phyloP scores from a whole-genome alignment of 2,113 vertebrate genomes.

The Lophotis ruficrista region DNA sequence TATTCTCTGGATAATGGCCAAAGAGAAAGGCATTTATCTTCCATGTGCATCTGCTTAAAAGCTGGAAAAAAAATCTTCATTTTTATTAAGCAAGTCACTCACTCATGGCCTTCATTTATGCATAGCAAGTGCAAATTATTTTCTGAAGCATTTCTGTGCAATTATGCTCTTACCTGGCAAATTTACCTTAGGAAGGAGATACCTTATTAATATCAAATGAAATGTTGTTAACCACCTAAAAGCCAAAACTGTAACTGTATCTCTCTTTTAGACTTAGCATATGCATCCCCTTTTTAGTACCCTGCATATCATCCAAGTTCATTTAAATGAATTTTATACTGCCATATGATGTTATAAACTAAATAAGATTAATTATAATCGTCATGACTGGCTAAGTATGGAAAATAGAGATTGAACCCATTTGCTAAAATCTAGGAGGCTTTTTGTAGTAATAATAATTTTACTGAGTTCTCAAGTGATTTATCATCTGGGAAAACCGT shows the following conservation, averaged over 20 bases:
- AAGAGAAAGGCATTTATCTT: conserved; percentile 42
- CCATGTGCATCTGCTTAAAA: conserved; percentile 61
- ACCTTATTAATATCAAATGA: not conserved
- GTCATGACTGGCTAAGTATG: not conserved
- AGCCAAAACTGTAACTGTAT: not conserved
- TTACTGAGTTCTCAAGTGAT: not conserved
- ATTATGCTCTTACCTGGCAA: conserved; percentile 11
- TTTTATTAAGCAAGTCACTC: conserved; percentile 53
- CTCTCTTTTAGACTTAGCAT: not conserved
- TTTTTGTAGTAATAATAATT: not conserved
- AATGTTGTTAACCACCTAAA: not conserved
- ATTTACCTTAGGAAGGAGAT: not conserved
- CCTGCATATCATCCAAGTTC: not conserved
- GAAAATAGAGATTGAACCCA: not conserved
- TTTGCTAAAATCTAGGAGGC: not conserved
- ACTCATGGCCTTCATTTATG: conserved; percentile 12
- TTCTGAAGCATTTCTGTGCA: conserved; percentile 31
- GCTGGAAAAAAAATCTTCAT: conserved; percentile 47
- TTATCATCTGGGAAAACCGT: not conserved
- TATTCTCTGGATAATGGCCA: conserved; percentile 42
- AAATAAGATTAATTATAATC: not conserved
- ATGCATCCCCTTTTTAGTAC: not conserved
- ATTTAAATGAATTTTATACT: not conserved
- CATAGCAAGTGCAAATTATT: conserved; percentile 27
- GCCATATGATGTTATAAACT: not conserved